phyloP scores from a whole-genome alignment of 2,113 vertebrate species.

The Hemichromis elongatus region DNA sequence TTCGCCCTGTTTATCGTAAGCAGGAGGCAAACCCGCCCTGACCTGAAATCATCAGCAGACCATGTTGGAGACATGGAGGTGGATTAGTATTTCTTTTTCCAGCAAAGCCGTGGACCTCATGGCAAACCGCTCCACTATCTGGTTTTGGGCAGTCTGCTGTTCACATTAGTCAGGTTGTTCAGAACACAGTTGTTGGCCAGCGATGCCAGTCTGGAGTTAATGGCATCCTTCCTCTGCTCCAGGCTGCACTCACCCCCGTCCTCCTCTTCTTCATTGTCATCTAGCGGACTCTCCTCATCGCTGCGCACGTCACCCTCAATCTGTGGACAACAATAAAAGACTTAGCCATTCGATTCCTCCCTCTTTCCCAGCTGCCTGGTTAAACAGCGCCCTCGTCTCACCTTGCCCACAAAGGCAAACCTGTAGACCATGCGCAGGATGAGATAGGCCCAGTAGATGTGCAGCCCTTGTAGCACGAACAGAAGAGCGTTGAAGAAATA shows the following conservation, averaged over 20 bases:
- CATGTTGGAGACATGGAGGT: neutral
- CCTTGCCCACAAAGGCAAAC: slow-evolving; percentile 82
- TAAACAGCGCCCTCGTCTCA: slow-evolving; percentile 38
- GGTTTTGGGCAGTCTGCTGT: slow-evolving; percentile 69
- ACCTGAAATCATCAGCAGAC: slow-evolving; percentile 45
- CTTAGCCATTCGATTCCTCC: neutral
- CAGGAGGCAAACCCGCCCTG: neutral
- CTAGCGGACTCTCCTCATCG: slow-evolving; percentile 83
- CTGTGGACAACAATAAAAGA: slow-evolving; percentile 48
- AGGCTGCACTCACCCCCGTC: slow-evolving; percentile 35
- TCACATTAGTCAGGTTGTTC: slow-evolving; percentile 67
- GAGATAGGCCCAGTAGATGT: slow-evolving; percentile 89
- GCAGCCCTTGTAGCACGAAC: slow-evolving; percentile 80
- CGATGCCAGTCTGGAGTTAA: slow-evolving; percentile 48
- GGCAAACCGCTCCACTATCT: slow-evolving; percentile 56
- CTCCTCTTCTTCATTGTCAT: slow-evolving; percentile 78
- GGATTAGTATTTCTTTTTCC: neutral
- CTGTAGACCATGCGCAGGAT: slow-evolving; percentile 87
- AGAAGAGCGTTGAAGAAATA: slow-evolving; percentile 87
- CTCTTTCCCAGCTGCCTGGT: neutral
- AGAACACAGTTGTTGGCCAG: slow-evolving; percentile 71
- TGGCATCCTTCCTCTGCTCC: slow-evolving; percentile 63
- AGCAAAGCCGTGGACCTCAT: neutral
- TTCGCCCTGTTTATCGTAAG: neutral
- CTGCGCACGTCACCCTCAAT: slow-evolving; percentile 88